Conservation (phyloP, 2,113 vertebrate genomes). For the Ptilonorhynchus violaceus region DNA sequence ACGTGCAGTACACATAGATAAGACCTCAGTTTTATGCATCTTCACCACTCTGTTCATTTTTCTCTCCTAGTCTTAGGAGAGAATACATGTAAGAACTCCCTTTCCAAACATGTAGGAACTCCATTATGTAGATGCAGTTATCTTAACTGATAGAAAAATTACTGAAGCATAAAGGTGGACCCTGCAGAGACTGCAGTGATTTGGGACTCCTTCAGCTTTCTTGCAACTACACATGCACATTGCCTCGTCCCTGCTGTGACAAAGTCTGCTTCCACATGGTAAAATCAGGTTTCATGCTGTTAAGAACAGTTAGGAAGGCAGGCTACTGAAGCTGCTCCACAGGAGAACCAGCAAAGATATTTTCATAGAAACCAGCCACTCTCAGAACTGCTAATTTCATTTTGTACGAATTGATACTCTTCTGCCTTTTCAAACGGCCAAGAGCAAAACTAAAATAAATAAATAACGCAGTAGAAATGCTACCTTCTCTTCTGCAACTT, state of each 20-base stretch:
- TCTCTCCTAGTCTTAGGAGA: neutral
- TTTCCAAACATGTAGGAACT: neutral
- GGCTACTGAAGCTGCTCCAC: slow-evolving; percentile 31
- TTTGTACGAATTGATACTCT: neutral
- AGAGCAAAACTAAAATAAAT: neutral
- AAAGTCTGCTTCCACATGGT: slow-evolving; percentile 23
- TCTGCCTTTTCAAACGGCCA: neutral
- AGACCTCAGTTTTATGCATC: neutral
- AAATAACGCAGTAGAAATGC: neutral
- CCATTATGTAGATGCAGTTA: slow-evolving; percentile 1
- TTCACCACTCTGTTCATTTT: neutral
- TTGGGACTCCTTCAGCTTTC: slow-evolving; percentile 42
- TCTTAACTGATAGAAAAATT: slow-evolving; percentile 49
- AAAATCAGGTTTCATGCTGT: slow-evolving; percentile 38
- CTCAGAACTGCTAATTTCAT: slow-evolving; percentile 39
- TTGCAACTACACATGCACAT: neutral
- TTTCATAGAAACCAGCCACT: neutral
- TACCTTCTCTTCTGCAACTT: neutral
- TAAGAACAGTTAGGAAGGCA: slow-evolving; percentile 48
- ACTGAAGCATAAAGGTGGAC: slow-evolving; percentile 45
- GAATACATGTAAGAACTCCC: too few species aligned
- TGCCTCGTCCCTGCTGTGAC: slow-evolving; percentile 1
- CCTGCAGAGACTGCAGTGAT: slow-evolving; percentile 49
- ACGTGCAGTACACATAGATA: neutral
- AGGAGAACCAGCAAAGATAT: slow-evolving; percentile 27